Base-by-base conservation (phyloP, 1,140 invertebrate genomes). In the Penaeus japonicus region DNA sequence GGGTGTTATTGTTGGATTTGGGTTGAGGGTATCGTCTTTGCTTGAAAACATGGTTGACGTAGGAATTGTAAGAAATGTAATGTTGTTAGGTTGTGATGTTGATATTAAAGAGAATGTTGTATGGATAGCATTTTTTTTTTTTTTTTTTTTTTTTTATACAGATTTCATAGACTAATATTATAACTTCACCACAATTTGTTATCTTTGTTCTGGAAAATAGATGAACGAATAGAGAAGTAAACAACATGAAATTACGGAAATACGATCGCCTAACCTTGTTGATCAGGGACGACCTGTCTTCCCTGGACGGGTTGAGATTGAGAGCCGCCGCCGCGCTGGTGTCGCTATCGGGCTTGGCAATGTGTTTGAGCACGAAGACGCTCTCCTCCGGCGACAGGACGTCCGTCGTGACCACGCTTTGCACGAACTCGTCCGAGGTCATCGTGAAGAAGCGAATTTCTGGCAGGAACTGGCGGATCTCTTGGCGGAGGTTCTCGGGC, bases 401-500 rank as follows among this genome's bases (percentile, higher is more conserved):
- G 87, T 90, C 89, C 20, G 89, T 27, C 17, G 80, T 85, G 15
- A 90, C 27, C 32, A 90, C 89, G 84, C 70, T 89, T 79, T 90
- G 83, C 35, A 90, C 89, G 79, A 90, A 89, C 57, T 90, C 89
- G 22, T 90, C 89, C 0, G 87, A 90, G 32, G 89, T 86, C 89
- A 90, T 90, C 27, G 89, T 90, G 20, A 89, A 75, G 55, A 90
- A 90, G 53, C 89, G 75, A 30, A 90, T 89, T 30, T 77, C 17
- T 0, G 87, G 70, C 7, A 90, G 62, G 24, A 89, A 90, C 30
- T 77, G 84, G 12, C 53, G 27, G 10, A 90, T 39, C 57, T 89
- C 87, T 22, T 86, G 55, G n/a, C 87, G 86, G 20, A 90, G 83
- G 30, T 39, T 78, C 39, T 59, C 84, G 15, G 85, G 30, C 24